Conservation (phyloP, 2,888 invertebrate species). For the Tridacna gigas region DNA sequence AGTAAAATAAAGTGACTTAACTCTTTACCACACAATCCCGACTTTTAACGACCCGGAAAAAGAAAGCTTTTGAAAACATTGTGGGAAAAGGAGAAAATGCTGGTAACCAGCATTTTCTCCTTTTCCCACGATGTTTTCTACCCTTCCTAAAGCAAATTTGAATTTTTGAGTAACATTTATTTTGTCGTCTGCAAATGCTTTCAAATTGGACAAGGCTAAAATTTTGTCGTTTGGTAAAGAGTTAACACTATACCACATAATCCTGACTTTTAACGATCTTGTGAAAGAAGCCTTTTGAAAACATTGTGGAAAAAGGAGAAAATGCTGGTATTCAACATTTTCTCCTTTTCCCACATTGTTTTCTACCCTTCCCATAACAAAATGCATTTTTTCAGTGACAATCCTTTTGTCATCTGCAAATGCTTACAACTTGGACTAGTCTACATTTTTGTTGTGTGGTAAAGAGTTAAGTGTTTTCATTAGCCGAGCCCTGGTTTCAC, state of each 20-base stretch:
- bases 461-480: too few relatives aligned
- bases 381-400: too few relatives aligned
- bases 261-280: neutral
- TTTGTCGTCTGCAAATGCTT: too few relatives aligned
- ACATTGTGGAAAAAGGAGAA: neutral
- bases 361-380: too few relatives aligned
- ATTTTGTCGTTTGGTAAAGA: neutral
- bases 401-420: too few relatives aligned
- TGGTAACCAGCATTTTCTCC: neutral
- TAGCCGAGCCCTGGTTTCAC: too few relatives aligned
- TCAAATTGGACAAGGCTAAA: too few relatives aligned
- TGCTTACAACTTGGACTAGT: too few relatives aligned
- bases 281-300: neutral
- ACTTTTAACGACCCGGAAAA: neutral
- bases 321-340: neutral
- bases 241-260: neutral
- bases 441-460: too few relatives aligned
- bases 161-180: too few relatives aligned
- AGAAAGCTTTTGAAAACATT: neutral
- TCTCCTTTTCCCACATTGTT: neutral
- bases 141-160: neutral
- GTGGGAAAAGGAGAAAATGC: neutral
- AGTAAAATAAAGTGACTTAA: too few relatives aligned
- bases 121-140: neutral
- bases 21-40: neutral